Percentiles rank a stretch among this genome's conserved stretches.
phyloP scores from a whole-genome alignment of 2,797 vertebrate species.

The Centropyge bicolor region DNA sequence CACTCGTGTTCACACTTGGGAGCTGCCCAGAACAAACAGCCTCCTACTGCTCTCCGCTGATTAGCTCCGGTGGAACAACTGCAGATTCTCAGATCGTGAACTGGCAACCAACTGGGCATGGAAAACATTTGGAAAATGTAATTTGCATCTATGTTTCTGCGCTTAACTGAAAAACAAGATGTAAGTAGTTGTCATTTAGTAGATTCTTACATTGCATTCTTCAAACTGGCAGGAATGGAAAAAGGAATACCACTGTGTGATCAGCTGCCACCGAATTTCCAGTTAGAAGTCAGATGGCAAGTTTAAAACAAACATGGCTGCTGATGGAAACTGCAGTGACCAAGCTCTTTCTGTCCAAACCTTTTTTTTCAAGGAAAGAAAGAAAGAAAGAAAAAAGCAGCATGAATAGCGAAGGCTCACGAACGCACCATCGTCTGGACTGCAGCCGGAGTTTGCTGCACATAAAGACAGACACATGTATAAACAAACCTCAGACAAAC shows the following conservation, averaged over 20 bases:
- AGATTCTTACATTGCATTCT: neutral
- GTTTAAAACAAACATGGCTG: conserved; percentile 43
- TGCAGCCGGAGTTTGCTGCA: conserved; percentile 30
- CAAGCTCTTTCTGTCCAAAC: conserved; percentile 17
- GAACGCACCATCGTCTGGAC: conserved; percentile 19
- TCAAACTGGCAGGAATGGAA: conserved; percentile 13
- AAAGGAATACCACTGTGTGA: conserved; percentile 23
- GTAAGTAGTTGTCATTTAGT: neutral
- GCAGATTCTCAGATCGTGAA: neutral
- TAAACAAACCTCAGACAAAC: conserved; percentile 57
- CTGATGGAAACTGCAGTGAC: conserved; percentile 51
- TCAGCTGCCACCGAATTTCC: conserved; percentile 44
- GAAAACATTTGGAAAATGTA: conserved; percentile 14
- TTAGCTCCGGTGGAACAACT: conserved; percentile 27
- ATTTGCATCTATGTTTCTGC: conserved; percentile 13
- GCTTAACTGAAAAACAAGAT: conserved; percentile 16
- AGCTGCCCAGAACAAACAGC: conserved; percentile 33
- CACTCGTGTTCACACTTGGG: conserved; percentile 32
- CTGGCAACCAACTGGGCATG: neutral
- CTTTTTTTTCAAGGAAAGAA: conserved; percentile 8
- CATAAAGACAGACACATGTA: conserved; percentile 52
- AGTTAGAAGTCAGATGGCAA: conserved; percentile 32
- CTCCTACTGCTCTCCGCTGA: neutral
- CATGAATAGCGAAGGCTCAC: conserved; percentile 15
- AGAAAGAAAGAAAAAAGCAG: neutral